A percentile compares a stretch with the other conserved stretches of the same genome.
phyloP scores from a whole-genome alignment of 2,113 vertebrate species.

The Anhinga anhinga region DNA sequence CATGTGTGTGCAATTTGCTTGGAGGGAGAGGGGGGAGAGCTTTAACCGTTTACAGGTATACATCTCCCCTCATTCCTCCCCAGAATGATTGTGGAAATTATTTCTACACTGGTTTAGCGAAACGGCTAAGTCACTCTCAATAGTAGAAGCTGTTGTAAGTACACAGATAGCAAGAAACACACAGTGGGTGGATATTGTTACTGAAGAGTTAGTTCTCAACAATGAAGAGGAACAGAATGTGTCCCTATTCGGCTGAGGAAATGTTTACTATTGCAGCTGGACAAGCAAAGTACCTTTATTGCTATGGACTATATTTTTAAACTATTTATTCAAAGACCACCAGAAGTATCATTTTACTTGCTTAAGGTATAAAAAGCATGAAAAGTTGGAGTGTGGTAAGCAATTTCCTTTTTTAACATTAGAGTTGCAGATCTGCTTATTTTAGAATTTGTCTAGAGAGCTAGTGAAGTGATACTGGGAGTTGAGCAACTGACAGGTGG shows the following conservation, averaged over 20 bases:
- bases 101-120: background rate
- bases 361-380: background rate
- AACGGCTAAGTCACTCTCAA: background rate
- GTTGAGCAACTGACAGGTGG: background rate
- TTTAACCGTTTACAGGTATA: background rate
- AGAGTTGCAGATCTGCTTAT: background rate
- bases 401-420: background rate
- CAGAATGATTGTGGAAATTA: background rate
- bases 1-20: background rate
- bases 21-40: background rate
- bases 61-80: background rate
- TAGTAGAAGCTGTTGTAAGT: background rate
- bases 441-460: background rate
- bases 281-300: background rate
- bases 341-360: background rate
- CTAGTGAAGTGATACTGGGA: background rate
- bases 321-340: background rate
- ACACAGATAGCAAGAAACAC: background rate
- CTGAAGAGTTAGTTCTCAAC: background rate
- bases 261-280: background rate
- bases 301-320: background rate
- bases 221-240: background rate
- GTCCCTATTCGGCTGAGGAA: background rate
- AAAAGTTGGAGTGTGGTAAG: background rate
- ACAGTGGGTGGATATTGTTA: background rate